phyloP scores from a whole-genome alignment of 35 echinoderm and acorn worm genomes.

The Ptychodera flava region DNA sequence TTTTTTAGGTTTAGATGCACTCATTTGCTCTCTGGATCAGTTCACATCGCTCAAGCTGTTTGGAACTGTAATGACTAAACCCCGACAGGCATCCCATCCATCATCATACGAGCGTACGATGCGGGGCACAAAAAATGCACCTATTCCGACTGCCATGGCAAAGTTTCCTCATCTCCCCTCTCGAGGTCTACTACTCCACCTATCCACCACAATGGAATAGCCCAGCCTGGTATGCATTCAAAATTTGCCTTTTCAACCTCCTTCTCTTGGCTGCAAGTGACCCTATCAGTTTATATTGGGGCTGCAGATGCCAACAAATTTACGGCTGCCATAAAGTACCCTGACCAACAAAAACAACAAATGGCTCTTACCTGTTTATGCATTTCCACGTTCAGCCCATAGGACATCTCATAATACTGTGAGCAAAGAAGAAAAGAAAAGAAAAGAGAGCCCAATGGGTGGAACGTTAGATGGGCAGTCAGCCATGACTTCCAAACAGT shows the following conservation, averaged over 20 bases:
- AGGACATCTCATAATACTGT: slow-evolving; percentile 99
- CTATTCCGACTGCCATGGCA: no score
- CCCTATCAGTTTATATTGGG: not conserved
- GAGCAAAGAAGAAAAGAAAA: slow-evolving; percentile 4
- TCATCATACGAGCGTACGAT: no score
- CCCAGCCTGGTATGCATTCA: no score
- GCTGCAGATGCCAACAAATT: not conserved
- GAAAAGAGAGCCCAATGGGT: not conserved
- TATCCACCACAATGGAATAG: no score
- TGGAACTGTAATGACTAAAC: not conserved
- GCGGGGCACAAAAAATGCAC: no score
- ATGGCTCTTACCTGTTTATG: slow-evolving; percentile 86
- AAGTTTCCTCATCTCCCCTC: no score
- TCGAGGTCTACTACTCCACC: no score
- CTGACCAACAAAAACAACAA: not conserved
- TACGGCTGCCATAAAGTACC: not conserved
- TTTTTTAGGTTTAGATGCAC: not conserved
- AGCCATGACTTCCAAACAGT: no score
- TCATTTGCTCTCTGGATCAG: no score
- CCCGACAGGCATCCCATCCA: not conserved
- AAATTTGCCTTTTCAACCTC: no score
- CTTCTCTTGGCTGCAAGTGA: no score
- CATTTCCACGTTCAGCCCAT: slow-evolving; percentile 99
- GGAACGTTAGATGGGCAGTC: no score
- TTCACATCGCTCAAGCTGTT: not conserved